phyloP scores from a whole-genome alignment of 2,797 vertebrate species.

The Coracias cyanogaster region DNA sequence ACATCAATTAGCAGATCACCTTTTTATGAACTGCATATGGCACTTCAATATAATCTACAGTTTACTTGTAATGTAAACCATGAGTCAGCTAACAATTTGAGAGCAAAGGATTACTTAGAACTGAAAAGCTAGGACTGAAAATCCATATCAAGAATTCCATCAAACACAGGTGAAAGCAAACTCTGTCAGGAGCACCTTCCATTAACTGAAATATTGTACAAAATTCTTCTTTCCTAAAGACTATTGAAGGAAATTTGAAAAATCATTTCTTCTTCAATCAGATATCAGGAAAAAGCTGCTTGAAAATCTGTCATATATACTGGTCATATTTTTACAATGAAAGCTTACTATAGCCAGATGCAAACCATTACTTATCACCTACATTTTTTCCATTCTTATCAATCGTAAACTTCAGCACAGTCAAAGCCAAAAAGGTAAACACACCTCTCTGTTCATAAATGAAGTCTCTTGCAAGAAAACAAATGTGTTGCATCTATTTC shows the following conservation, averaged over 20 bases:
- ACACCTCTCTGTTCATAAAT: background rate
- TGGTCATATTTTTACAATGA: background rate
- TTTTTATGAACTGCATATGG: background rate
- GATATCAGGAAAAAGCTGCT: background rate
- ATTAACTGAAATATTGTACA: background rate
- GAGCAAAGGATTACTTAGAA: background rate
- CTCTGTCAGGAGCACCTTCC: background rate
- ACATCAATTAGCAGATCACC: background rate
- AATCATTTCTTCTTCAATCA: background rate
- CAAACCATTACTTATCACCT: background rate
- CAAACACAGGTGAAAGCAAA: background rate
- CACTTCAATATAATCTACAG: background rate
- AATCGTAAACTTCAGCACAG: background rate
- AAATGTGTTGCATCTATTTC: background rate
- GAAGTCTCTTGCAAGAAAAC: background rate
- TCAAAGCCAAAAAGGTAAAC: background rate
- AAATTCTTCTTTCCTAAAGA: background rate
- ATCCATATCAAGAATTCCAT: background rate
- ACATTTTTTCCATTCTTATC: background rate
- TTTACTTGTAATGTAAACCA: background rate
- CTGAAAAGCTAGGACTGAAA: background rate
- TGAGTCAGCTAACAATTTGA: background rate
- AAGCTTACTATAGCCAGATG: background rate
- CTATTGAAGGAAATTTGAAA: background rate
- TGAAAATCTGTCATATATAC: background rate